A percentile compares a stretch with the other conserved stretches of the same genome.
Conservation (phyloP, 2,888 invertebrate genomes). For the Torymus aiolomorphi region DNA sequence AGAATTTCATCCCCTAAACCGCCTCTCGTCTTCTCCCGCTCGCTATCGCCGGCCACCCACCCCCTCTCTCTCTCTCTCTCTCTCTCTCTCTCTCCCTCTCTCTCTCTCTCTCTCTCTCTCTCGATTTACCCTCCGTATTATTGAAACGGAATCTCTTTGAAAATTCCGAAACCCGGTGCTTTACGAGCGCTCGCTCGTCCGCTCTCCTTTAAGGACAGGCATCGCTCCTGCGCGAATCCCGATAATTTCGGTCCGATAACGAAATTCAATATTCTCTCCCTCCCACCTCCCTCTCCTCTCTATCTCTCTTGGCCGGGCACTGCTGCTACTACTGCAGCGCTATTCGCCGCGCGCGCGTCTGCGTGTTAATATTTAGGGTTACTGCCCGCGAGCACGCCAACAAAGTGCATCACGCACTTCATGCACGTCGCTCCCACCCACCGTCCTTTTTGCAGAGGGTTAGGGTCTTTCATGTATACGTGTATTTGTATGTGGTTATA, state of each 20-base stretch:
- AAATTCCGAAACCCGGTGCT: conserved; percentile 51
- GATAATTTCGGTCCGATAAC: conserved; percentile 69
- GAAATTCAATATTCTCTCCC: conserved; percentile 71
- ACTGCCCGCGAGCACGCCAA: conserved; percentile 69
- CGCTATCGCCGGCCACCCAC: too few species aligned
- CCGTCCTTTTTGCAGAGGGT: conserved; percentile 10
- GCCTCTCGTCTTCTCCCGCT: too few species aligned
- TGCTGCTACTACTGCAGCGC: background rate
- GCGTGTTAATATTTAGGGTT: conserved; percentile 71
- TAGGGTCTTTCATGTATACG: too few species aligned
- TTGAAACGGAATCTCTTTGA: conserved; percentile 44
- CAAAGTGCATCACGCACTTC: conserved; percentile 69
- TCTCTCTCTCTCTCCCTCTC: too few species aligned
- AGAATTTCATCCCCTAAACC: too few species aligned
- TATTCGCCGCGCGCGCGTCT: conserved; percentile 15
- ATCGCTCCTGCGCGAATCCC: conserved; percentile 53
- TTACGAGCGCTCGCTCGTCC: conserved; percentile 55
- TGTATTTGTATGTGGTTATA: conserved; percentile 2
- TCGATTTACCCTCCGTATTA: conserved; percentile 11
- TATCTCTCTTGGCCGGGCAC: conserved; percentile 25
- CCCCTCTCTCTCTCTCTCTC: background rate
- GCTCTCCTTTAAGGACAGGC: background rate
- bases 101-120: background rate
- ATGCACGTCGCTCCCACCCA: conserved; percentile 39
- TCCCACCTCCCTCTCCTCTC: conserved; percentile 60